phyloP scores from a whole-genome alignment of 1,140 invertebrate genomes.

The Drosophila kurseongensis region DNA sequence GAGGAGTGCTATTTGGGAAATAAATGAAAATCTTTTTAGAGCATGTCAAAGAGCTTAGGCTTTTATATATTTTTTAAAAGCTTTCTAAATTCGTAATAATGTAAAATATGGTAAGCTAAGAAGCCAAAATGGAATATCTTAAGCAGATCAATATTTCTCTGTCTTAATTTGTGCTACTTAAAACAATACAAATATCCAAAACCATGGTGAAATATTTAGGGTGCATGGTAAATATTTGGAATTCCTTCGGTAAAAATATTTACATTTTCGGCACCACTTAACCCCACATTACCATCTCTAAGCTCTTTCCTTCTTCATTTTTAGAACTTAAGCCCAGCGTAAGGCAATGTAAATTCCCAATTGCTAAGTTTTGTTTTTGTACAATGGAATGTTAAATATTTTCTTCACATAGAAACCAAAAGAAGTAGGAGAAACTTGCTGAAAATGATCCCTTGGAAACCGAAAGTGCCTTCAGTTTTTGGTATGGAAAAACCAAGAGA shows the following conservation, averaged over 20 bases:
- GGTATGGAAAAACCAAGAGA: background rate
- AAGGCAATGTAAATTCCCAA: constrained; percentile 16
- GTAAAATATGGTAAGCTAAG: too few species aligned
- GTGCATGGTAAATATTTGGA: background rate
- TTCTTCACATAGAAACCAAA: background rate
- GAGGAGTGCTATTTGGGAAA: background rate
- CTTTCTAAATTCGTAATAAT: too few species aligned
- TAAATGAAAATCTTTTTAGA: too few species aligned
- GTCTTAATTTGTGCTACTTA: too few species aligned
- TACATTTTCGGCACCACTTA: background rate
- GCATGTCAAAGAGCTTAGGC: too few species aligned
- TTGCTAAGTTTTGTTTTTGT: constrained; percentile 21
- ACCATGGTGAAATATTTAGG: background rate
- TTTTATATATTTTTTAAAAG: too few species aligned
- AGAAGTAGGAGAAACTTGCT: background rate
- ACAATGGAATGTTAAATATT: constrained; percentile 10
- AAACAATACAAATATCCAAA: background rate
- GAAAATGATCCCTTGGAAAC: constrained; percentile 16
- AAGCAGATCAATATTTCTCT: too few species aligned
- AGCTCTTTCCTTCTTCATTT: background rate
- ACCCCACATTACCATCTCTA: background rate
- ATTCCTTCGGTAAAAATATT: constrained; percentile 6
- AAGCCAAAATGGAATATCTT: too few species aligned
- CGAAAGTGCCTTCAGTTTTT: background rate
- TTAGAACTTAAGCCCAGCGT: constrained; percentile 1